Percentiles rank a stretch among this genome's conserved stretches.
Conservation (phyloP, 2,797 vertebrate species). For the Paguma larvata region DNA sequence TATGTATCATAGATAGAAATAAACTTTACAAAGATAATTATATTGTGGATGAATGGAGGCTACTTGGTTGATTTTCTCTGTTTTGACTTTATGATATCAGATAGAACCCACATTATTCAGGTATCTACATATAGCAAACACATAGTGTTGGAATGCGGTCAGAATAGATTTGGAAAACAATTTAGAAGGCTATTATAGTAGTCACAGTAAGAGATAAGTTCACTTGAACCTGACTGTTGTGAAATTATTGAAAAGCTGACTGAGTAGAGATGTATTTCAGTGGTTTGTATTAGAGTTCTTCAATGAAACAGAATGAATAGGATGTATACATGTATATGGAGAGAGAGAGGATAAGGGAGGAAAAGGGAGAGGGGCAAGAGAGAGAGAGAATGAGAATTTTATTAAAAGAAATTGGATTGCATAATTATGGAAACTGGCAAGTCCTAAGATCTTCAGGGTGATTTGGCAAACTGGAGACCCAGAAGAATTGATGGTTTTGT, state of each 20-base stretch:
- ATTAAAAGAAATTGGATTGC: neutral
- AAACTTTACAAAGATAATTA: conserved; percentile 28
- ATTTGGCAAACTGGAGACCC: neutral
- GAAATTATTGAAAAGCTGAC: conserved; percentile 11
- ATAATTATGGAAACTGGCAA: neutral
- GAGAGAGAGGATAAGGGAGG: neutral
- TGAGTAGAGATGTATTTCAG: neutral
- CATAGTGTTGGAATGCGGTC: neutral
- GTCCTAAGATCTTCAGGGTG: neutral
- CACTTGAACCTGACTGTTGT: neutral
- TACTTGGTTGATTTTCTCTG: neutral
- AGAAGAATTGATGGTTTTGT: neutral
- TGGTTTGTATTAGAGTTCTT: neutral
- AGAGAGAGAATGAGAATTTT: neutral
- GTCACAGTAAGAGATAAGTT: neutral
- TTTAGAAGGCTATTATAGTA: neutral
- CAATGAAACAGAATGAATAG: neutral
- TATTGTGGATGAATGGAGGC: neutral
- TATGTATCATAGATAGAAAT: conserved; percentile 34
- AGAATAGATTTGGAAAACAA: neutral
- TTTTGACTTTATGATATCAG: neutral
- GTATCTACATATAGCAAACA: neutral
- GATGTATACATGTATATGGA: neutral
- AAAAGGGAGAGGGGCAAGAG: neutral
- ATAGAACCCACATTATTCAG: neutral